Percentiles rank a stretch among this genome's conserved stretches.
Evolutionary conservation across 2,888 invertebrate species (phyloP).

Genomic region (Melinaea marsaeus): DNA sequence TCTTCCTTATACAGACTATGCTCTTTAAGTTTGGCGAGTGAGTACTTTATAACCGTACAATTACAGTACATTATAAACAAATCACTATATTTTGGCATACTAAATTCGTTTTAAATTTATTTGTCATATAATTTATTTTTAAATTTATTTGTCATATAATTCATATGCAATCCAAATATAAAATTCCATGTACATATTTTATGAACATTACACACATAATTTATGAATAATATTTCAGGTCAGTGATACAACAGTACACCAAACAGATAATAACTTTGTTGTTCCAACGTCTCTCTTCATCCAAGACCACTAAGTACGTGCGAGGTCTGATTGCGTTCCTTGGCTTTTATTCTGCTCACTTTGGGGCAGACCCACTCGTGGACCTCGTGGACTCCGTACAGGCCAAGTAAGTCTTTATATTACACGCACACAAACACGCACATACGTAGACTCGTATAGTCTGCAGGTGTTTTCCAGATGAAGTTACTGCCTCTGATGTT

Average conservation of each 20-base stretch:
- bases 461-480: too few species aligned
- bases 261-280: slow-evolving; percentile 93
- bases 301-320: slow-evolving; percentile 97
- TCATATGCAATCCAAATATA: too few species aligned
- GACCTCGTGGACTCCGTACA: slow-evolving; percentile 92
- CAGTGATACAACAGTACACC: slow-evolving; percentile 84
- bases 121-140: not conserved
- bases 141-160: not conserved
- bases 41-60: slow-evolving; percentile 52
- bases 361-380: slow-evolving; percentile 85
- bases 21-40: slow-evolving; percentile 89
- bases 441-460: too few species aligned
- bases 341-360: slow-evolving; percentile 89
- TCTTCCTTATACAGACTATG: slow-evolving; percentile 91
- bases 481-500: too few species aligned
- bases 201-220: not conserved
- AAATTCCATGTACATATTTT: too few species aligned
- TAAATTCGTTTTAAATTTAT: not conserved
- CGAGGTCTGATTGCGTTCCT: slow-evolving; percentile 94
- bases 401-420: slow-evolving; percentile 79
- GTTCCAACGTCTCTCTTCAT: slow-evolving; percentile 94
- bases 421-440: not conserved
- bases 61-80: not conserved
- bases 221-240: slow-evolving; percentile 61
- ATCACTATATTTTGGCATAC: not conserved